Evolutionary conservation across 2,113 vertebrate species (phyloP), one percentile per base, ranked within the genome.

Genomic region (Trinectes maculatus): DNA sequence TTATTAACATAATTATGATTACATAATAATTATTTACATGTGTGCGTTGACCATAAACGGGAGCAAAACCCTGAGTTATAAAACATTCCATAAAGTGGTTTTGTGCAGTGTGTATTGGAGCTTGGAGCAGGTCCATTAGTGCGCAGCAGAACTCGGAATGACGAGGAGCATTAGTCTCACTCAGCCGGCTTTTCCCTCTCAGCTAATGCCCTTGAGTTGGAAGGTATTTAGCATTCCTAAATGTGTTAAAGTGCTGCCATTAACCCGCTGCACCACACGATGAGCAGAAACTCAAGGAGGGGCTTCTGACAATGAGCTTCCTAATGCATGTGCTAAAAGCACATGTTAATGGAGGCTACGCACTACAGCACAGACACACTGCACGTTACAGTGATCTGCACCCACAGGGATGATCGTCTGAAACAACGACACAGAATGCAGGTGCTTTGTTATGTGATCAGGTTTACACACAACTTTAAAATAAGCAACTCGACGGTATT

Each of bases 191-290:
- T 28, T 36, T 51, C 25, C 21, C 48, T 13, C 25, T 56, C 68
- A 2, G 47, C 75, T 83, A 86, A 86, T 87, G 67, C 74, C 60
- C 54, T 19, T 21, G 31, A 69, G 21, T 67, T 69, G 22, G 37
- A 24, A 34, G 47, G 60, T 68, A 52, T 61, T 74, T 42, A 85
- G 64, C 68, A 58, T 80, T 77, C 48, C 66, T 65, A 84, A 80
- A 83, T 74, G 67, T 71, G 68, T 74, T 29, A 33, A 63, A 86
- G 82, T 80, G 79, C 78, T 68, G 55, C 84, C 76, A 79, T 87
- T 85, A 87, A 75, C 66, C 60, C 31, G 11, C 28, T 47, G 46
- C 25, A 74, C 24, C 34, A 56, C 55, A 58, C 18, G 43, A 49
- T 28, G 34, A 52, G 28, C 19, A 15, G 42, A 25, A 9, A 43